Conservation (phyloP, 2,888 invertebrate species). For the Megaustenia siamemsis region DNA sequence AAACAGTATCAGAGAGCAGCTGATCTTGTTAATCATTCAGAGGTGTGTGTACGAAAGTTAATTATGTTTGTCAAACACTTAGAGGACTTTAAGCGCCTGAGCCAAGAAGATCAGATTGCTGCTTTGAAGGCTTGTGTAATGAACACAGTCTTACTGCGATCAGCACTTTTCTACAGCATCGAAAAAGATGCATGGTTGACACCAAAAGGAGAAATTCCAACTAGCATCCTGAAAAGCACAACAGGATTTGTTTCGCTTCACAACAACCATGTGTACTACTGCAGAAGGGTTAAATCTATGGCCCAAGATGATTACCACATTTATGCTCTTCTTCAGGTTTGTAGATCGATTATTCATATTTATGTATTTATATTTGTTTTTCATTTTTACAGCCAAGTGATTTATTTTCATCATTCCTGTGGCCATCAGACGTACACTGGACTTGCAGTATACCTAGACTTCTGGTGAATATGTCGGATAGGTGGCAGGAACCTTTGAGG, state of each 20-base stretch:
- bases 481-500: too few species aligned
- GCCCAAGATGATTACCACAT: constrained; percentile 91
- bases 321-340: constrained; percentile 85
- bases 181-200: constrained; percentile 92
- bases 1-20: constrained; percentile 79
- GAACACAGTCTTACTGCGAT: constrained; percentile 88
- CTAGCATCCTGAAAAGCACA: constrained; percentile 93
- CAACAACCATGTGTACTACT: constrained; percentile 76
- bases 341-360: not conserved
- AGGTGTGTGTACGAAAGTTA: constrained; percentile 91
- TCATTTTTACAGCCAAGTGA: too few species aligned
- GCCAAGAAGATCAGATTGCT: constrained; percentile 94
- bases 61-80: constrained; percentile 84
- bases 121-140: constrained; percentile 87
- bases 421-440: too few species aligned
- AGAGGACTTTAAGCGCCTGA: constrained; percentile 92
- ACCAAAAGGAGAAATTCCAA: constrained; percentile 86
- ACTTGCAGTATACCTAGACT: too few species aligned
- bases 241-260: constrained; percentile 82
- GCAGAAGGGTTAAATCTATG: constrained; percentile 74
- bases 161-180: constrained; percentile 94
- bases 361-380: too few species aligned
- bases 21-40: constrained; percentile 85
- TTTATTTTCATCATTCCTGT: too few species aligned
- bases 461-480: too few species aligned